Conservation (phyloP, 2,797 vertebrate species). For the Lepus townsendii region DNA sequence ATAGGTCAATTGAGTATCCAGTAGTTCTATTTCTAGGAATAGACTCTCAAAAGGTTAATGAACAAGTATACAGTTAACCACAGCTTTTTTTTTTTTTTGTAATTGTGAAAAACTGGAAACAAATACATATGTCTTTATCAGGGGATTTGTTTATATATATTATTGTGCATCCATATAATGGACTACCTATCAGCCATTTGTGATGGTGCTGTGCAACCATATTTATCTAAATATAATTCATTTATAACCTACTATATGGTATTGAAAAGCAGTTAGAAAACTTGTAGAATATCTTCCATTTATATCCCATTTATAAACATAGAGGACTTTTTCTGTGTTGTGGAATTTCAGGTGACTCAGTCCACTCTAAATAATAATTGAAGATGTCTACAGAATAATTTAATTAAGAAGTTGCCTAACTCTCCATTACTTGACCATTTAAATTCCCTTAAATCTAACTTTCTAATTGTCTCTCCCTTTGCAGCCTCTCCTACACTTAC, state of each 20-base stretch:
- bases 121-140: background rate
- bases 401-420: background rate
- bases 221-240: background rate
- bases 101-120: background rate
- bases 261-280: background rate
- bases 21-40: no score
- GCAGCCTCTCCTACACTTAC: background rate
- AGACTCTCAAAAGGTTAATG: background rate
- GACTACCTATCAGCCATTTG: background rate
- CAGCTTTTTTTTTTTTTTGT: background rate
- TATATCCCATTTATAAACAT: background rate
- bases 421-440: background rate
- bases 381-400: background rate
- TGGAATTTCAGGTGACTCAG: background rate
- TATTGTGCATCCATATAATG: background rate
- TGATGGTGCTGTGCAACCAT: no score
- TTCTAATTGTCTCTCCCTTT: background rate
- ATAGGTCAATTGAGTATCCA: background rate
- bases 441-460: constrained; percentile 22
- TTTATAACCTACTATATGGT: background rate
- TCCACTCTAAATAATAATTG: background rate
- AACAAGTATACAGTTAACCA: background rate
- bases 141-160: background rate
- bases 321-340: background rate
- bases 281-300: background rate